Base-by-base conservation (phyloP, 1,140 invertebrate genomes). In the Dinothrombium tinctorium region DNA sequence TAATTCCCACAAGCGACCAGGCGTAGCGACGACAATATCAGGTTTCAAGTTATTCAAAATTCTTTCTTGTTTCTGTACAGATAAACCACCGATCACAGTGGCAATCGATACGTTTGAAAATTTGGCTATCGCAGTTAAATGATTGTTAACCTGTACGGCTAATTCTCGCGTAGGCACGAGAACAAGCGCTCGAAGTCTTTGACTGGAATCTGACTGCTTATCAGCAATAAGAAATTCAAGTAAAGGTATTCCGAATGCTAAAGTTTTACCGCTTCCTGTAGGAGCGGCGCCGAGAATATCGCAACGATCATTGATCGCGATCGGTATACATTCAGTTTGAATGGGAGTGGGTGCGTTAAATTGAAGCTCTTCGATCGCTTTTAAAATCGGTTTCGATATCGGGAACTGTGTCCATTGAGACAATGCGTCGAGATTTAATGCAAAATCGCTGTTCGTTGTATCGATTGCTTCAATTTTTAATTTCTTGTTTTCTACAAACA, bases 221-320 rank as follows among this genome's bases (percentile, higher is more conserved):
- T 76, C 55, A 49, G 74, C 64, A 38, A 90, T 58, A 45, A 94
- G 87, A 6, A 76, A 76, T 46, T 71, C 60, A 33, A 94, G 57
- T 35, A 95, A 76, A 21, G 90, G 90, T 45, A 96, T 78, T 3
- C 78, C 84, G 69, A 95, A 96, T 0, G 87, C 89, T 28, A 96
- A 60, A 0, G 89, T 96, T 66, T 96, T 96, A 1, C 90, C 90
- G 67, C 84, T 92, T 7, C 90, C 90, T 59, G 89, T 96, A 66
- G 95, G 84, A 9, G 89, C 89, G 45, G 87, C 89, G 46, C 86
- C 89, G 15, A 95, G 59, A 50, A 95, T 79, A 62, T 95, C 86
- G n/a, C n/a, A n/a, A n/a, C n/a, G n/a, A n/a, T n/a, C n/a, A n/a
- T n/a, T n/a, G n/a, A n/a, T n/a, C n/a, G n/a, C n/a, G n/a, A n/a